Percentiles rank a stretch among this genome's conserved stretches.
Conservation (phyloP, 2,797 vertebrate genomes). For the Chrysolophus pictus region DNA sequence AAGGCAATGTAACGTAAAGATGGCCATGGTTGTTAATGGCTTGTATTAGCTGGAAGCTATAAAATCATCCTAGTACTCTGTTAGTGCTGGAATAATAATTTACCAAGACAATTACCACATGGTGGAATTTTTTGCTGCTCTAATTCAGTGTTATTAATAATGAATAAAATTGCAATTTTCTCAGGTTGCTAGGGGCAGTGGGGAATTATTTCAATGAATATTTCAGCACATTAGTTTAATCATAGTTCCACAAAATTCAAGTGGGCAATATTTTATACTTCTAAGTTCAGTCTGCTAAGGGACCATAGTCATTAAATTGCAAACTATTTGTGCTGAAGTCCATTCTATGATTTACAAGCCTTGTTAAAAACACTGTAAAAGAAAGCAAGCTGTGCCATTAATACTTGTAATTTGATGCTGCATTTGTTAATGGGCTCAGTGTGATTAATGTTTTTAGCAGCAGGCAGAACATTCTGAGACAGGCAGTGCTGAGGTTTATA, state of each 20-base stretch:
- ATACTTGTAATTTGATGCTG: slow-evolving; percentile 93
- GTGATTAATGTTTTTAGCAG: slow-evolving; percentile 88
- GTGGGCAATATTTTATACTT: slow-evolving; percentile 91
- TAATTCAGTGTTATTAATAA: slow-evolving; percentile 99
- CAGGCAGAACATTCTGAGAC: slow-evolving; percentile 75
- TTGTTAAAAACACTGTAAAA: slow-evolving; percentile 95
- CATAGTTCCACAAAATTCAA: slow-evolving; percentile 89
- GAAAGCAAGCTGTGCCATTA: slow-evolving; percentile 91
- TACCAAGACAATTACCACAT: slow-evolving; percentile 97
- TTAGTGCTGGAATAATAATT: slow-evolving; percentile 96
- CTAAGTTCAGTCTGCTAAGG: slow-evolving; percentile 87
- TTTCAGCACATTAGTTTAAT: slow-evolving; percentile 99
- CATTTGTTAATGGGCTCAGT: slow-evolving; percentile 90
- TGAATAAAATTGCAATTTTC: slow-evolving; percentile 99
- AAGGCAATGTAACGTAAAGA: slow-evolving; percentile 80
- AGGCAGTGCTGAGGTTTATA: slow-evolving; percentile 60
- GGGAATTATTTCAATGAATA: slow-evolving; percentile 99
- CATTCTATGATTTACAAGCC: slow-evolving; percentile 95
- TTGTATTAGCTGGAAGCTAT: slow-evolving; percentile 91
- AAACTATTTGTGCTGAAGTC: slow-evolving; percentile 89
- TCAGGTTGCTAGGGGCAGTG: slow-evolving; percentile 90
- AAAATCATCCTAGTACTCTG: slow-evolving; percentile 88
- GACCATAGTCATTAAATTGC: slow-evolving; percentile 92
- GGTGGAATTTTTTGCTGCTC: slow-evolving; percentile 86
- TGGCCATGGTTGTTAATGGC: slow-evolving; percentile 86